These are phyloP conservation scores for Albula goreensis DNA, from an alignment of 2,113 vertebrate species.

Conservation along the genomic window DNA sequence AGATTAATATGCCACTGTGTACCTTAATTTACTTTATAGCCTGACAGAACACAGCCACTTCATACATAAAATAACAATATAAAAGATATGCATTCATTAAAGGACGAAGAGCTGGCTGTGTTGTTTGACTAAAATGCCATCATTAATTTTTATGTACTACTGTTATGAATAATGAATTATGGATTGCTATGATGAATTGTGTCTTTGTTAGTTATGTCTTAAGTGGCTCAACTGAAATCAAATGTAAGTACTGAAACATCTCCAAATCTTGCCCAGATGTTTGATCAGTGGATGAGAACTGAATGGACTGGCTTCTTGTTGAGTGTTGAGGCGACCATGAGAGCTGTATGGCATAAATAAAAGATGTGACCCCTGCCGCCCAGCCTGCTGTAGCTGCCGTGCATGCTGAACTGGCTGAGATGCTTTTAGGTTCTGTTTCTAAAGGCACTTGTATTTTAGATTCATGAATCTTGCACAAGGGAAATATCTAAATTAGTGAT, in stretches of 20 bases:
- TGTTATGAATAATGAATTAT: not conserved
- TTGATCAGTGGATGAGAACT: not conserved
- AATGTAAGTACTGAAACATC: not conserved
- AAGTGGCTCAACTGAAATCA: too few relatives aligned
- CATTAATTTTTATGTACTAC: not conserved
- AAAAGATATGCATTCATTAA: not conserved
- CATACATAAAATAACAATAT: not conserved
- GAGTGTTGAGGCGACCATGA: not conserved
- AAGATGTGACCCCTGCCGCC: not conserved
- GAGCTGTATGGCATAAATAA: not conserved
- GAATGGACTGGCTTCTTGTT: not conserved
- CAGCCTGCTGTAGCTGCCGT: not conserved
- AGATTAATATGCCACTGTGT: not conserved
- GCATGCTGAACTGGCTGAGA: not conserved
- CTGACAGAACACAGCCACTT: not conserved
- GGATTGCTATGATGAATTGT: too few relatives aligned
- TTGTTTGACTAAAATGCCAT: not conserved
- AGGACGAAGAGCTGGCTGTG: not conserved
- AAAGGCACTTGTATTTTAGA: constrained; percentile 13
- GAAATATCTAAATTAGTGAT: constrained; percentile 39
- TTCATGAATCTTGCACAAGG: constrained; percentile 43
- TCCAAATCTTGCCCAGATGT: not conserved
- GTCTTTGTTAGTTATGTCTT: too few relatives aligned
- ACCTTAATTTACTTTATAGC: not conserved
- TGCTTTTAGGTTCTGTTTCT: constrained; percentile 19